Evolutionary conservation across 2,113 vertebrate genomes (phyloP), one percentile per base, ranked within the genome.

Genomic region (Passer montanus): DNA sequence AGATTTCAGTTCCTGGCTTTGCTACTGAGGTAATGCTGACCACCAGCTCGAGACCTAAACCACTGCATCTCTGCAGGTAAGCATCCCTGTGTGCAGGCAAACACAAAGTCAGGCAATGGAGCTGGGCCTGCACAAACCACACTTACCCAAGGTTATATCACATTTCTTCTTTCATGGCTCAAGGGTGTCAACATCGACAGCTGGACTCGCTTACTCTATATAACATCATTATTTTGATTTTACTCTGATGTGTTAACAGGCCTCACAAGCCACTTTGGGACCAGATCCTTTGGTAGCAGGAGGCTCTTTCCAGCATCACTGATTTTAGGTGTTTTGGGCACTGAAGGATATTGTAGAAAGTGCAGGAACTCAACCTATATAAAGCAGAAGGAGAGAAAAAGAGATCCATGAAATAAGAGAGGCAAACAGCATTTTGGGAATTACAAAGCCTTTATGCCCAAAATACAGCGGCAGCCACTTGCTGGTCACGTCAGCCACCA

Each of bases 161-260:
- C 27, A 88, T 85, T 46, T 73, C 80, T 91, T 35, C 44, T 89
- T 89, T 76, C 5, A 6, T 20, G 37, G 83, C 69, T 85, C 75
- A 64, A 22, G 23, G 28, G 27, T 26, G 70, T 90, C 75, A 88
- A 52, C 70, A 75, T 33, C 0, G 0, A 82, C 85, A 93, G 82
- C 91, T 90, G 91, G 33, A 60, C 58, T 88, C 58, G 79, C 31
- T 94, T 90, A 85, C 19, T 88, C 53, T 64, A 35, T 13, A 47
- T 60, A 79, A 68, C 69, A 64, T 82, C 70, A 68, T 85, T 92
- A 76, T 75, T 96, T 90, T 85, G 66, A 56, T 90, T 78, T 60
- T 87, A 52, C 39, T 92, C 78, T 92, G 56, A 88, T 33, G 44
- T 44, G 49, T 88, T 88, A 93, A 85, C 66, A 76, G 70, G 31